These are phyloP conservation scores for Steinernema khuongi DNA, from an alignment of 1,140 invertebrate species.

Conservation along the genomic window DNA sequence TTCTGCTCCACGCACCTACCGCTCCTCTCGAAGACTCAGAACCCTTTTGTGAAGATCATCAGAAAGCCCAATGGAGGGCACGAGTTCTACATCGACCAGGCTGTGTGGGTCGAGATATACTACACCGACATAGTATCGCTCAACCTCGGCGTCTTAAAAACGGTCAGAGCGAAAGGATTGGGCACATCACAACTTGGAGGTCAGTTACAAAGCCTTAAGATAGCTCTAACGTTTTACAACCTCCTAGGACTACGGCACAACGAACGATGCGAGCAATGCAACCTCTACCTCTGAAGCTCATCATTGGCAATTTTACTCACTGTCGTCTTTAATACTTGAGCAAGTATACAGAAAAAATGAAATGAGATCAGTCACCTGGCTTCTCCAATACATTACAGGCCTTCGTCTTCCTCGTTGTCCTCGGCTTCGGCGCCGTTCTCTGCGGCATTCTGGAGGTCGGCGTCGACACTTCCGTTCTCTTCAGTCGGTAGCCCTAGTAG, in stretches of 20 bases:
- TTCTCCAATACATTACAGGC: neutral
- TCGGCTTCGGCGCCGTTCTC: neutral
- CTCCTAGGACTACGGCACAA: neutral
- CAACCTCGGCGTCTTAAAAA: neutral
- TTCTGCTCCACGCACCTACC: slow-evolving; percentile 24
- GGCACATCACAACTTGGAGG: neutral
- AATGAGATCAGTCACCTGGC: no score
- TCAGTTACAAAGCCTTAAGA: neutral
- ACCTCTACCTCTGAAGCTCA: no score
- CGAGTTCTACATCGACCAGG: neutral
- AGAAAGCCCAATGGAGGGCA: neutral
- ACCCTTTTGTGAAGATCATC: slow-evolving; percentile 22
- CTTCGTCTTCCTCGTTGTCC: neutral
- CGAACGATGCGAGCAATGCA: neutral
- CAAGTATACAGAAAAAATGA: no score
- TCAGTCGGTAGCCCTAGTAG: neutral
- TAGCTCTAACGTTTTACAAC: neutral
- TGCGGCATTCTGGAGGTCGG: neutral
- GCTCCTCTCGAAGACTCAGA: neutral
- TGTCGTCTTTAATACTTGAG: no score
- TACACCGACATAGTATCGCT: slow-evolving; percentile 9
- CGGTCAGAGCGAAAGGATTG: slow-evolving; percentile 18
- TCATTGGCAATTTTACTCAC: no score
- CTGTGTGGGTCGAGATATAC: slow-evolving; percentile 14
- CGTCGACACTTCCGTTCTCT: neutral